phyloP scores from a whole-genome alignment of 2,797 vertebrate species.

The Acropternis orthonyx region DNA sequence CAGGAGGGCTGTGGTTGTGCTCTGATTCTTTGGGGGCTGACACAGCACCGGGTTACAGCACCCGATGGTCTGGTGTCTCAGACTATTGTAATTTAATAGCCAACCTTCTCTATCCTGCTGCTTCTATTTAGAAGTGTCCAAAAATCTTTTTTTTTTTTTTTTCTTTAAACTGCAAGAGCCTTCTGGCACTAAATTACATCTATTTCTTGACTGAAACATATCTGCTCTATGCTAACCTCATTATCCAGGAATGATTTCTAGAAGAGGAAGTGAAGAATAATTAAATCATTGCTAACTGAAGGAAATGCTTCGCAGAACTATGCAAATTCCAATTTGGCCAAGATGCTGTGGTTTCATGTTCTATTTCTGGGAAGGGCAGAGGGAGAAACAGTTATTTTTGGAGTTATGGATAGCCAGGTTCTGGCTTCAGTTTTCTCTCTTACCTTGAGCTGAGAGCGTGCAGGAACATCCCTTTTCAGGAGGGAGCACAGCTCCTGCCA shows the following conservation, averaged over 20 bases:
- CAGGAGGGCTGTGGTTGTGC: not conserved
- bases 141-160: not conserved
- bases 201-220: conserved; percentile 60
- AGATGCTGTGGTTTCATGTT: conserved; percentile 51
- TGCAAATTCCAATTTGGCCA: conserved; percentile 63
- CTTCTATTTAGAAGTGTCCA: conserved; percentile 28
- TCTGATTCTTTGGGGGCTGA: not conserved
- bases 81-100: not conserved
- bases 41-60: not conserved
- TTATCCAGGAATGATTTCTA: conserved; percentile 68
- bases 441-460: not conserved
- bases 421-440: not conserved
- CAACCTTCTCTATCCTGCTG: not conserved
- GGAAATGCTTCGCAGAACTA: conserved; percentile 69
- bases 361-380: conserved; percentile 63
- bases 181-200: conserved; percentile 63
- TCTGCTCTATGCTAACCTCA: conserved; percentile 67
- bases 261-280: conserved; percentile 65
- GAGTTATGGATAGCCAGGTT: not conserved
- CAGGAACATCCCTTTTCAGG: not conserved
- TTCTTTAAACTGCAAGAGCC: not conserved
- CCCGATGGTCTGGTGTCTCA: not conserved
- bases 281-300: conserved; percentile 70
- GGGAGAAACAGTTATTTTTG: conserved; percentile 38
- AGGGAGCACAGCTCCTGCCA: not conserved